phyloP scores from a whole-genome alignment of 2,888 invertebrate species.

The Tuberolachnus salignus region DNA sequence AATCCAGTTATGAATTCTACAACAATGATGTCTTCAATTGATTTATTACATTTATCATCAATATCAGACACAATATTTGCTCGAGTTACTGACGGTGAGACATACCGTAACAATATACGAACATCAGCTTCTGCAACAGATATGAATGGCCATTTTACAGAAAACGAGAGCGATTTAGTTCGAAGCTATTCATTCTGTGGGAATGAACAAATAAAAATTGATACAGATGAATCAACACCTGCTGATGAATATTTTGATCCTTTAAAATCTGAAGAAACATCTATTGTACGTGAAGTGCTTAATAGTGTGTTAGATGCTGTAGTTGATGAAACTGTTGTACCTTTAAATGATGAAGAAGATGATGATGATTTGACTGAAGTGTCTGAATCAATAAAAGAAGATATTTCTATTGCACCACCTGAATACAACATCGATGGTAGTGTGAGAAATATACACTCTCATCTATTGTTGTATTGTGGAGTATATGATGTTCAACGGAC shows the following conservation, averaged over 20 bases:
- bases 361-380: constrained; percentile 53
- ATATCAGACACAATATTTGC: constrained; percentile 59
- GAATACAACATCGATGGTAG: constrained; percentile 47
- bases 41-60: constrained; percentile 54
- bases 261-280: constrained; percentile 55
- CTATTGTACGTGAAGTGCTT: constrained; percentile 40
- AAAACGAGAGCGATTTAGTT: constrained; percentile 63
- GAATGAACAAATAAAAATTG: constrained; percentile 58
- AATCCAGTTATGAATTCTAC: constrained; percentile 57
- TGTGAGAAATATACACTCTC: constrained; percentile 70
- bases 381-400: constrained; percentile 52
- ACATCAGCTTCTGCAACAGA: constrained; percentile 63
- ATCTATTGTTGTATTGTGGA: constrained; percentile 80
- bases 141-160: constrained; percentile 61
- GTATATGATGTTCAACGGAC: constrained; percentile 78
- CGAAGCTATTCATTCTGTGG: constrained; percentile 66
- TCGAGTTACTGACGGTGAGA: constrained; percentile 60
- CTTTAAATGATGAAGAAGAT: constrained; percentile 52
- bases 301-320: constrained; percentile 52
- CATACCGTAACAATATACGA: constrained; percentile 61
- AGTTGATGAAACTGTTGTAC: constrained; percentile 47
- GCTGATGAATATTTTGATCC: constrained; percentile 72
- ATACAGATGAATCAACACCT: constrained; percentile 68
- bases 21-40: constrained; percentile 59
- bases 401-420: constrained; percentile 47